Conservation (phyloP, 2,113 vertebrate genomes). For the Pan troglodytes region NHGRI_mPanTro3-v2.1_pri NC_072407.2:84687501-84688000, state of each 20-base stretch:
- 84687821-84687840: neutral
- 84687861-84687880: neutral
- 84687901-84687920: neutral
- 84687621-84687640: neutral
- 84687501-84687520: neutral
- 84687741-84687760: neutral
- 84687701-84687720: neutral
- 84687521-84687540: neutral
- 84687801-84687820: neutral
- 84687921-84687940: neutral
- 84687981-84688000: neutral
- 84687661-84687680: neutral
- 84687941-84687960: neutral
- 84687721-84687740: neutral
- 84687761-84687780: neutral
- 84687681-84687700: neutral
- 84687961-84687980: neutral
- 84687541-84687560: neutral
- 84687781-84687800: neutral
- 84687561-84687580: neutral
- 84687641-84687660: neutral
- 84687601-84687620: neutral
- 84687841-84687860: neutral
- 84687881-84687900: neutral
- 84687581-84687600: neutral